A percentile compares a stretch with the other conserved stretches of the same genome.
phyloP scores from a whole-genome alignment of 2,113 vertebrate species.

The Leucoraja erinaceus region DNA sequence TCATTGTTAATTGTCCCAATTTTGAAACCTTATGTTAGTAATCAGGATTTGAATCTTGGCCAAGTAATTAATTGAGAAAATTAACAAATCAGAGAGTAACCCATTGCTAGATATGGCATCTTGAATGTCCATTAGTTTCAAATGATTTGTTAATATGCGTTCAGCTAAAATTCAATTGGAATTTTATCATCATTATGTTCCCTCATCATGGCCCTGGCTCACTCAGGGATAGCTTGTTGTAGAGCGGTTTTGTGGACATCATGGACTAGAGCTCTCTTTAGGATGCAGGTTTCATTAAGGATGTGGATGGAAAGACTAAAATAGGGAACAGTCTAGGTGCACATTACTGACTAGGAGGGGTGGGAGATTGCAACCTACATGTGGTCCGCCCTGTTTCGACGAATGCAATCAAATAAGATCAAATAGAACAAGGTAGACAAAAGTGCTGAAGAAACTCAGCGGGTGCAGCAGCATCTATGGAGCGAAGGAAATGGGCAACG shows the following conservation, averaged over 20 bases:
- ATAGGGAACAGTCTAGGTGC: background rate
- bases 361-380: no score
- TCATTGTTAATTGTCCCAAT: background rate
- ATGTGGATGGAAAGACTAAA: background rate
- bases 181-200: background rate
- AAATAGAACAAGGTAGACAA: no score
- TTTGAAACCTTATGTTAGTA: background rate
- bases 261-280: background rate
- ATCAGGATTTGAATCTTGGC: background rate
- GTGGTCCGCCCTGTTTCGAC: no score
- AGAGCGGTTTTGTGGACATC: background rate
- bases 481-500: no score
- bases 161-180: background rate
- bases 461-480: no score
- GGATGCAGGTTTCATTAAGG: background rate
- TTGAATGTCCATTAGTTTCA: background rate
- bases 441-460: no score
- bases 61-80: no score
- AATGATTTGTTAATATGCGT: background rate
- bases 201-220: background rate
- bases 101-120: background rate
- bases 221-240: background rate
- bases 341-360: no score
- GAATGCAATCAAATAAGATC: no score
- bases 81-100: background rate